Conservation (phyloP, 2,797 vertebrate genomes). For the Brotula barbata region DNA sequence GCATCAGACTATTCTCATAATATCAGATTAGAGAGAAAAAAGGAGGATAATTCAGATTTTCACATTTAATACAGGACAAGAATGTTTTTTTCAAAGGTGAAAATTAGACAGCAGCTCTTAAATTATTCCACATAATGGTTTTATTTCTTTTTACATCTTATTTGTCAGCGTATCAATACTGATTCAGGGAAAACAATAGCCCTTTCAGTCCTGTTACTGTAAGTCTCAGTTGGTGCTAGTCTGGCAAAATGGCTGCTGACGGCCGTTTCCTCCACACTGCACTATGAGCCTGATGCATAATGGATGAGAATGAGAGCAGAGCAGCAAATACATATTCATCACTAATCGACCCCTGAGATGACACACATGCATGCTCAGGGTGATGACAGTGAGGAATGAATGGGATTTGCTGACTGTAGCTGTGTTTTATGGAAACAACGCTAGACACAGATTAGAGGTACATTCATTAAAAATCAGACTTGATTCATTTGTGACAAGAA, state of each 20-base stretch:
- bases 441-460: slow-evolving; percentile 21
- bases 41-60: too few relatives aligned
- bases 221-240: slow-evolving; percentile 4
- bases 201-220: slow-evolving; percentile 17
- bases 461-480: slow-evolving; percentile 27
- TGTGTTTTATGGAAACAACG: slow-evolving; percentile 15
- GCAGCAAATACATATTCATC: slow-evolving; percentile 49
- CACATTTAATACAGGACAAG: too few relatives aligned
- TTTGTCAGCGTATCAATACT: neutral
- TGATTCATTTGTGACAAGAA: slow-evolving; percentile 2
- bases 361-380: slow-evolving; percentile 30
- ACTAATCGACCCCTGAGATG: slow-evolving; percentile 35
- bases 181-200: slow-evolving; percentile 6
- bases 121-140: neutral
- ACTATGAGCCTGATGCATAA: slow-evolving; percentile 50
- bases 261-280: slow-evolving; percentile 35
- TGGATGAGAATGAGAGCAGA: slow-evolving; percentile 48
- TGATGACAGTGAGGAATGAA: slow-evolving; percentile 28
- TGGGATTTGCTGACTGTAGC: neutral
- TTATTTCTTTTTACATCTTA: neutral
- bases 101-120: neutral
- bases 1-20: slow-evolving; percentile 9
- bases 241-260: slow-evolving; percentile 13
- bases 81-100: neutral
- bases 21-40: slow-evolving; percentile 6